phyloP scores from a whole-genome alignment of 2,888 invertebrate genomes.

The Sycophila texana region DNA sequence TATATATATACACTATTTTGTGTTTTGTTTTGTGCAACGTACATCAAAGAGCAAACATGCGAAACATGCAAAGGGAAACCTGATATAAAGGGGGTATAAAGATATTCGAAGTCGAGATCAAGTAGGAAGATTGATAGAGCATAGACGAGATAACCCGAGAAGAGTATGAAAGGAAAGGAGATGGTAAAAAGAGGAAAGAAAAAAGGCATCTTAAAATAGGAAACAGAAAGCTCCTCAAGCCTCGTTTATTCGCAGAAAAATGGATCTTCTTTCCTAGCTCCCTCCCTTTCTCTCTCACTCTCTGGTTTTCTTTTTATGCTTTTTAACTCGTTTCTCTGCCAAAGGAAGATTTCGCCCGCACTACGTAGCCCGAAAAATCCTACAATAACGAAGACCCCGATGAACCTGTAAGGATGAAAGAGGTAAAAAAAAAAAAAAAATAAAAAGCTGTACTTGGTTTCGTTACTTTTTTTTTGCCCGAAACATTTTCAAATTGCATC shows the following conservation, averaged over 20 bases:
- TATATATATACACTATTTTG: no score
- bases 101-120: conserved; percentile 1
- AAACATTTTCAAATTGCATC: no score
- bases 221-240: conserved; percentile 41
- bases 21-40: no score
- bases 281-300: neutral
- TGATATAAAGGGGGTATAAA: conserved; percentile 18
- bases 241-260: conserved; percentile 47
- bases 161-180: conserved; percentile 7
- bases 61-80: neutral
- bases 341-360: conserved; percentile 13
- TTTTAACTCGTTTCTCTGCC: conserved; percentile 12
- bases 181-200: neutral
- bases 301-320: neutral
- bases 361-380: no score
- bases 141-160: neutral
- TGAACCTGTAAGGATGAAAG: no score
- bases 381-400: no score
- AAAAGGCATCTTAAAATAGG: conserved; percentile 18
- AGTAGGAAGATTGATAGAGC: conserved; percentile 14
- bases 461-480: no score
- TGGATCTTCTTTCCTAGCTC: conserved; percentile 24
- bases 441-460: no score
- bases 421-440: no score
- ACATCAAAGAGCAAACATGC: neutral